Conservation (phyloP, 2,888 invertebrate species). For the Anagyrus pseudococci region DNA sequence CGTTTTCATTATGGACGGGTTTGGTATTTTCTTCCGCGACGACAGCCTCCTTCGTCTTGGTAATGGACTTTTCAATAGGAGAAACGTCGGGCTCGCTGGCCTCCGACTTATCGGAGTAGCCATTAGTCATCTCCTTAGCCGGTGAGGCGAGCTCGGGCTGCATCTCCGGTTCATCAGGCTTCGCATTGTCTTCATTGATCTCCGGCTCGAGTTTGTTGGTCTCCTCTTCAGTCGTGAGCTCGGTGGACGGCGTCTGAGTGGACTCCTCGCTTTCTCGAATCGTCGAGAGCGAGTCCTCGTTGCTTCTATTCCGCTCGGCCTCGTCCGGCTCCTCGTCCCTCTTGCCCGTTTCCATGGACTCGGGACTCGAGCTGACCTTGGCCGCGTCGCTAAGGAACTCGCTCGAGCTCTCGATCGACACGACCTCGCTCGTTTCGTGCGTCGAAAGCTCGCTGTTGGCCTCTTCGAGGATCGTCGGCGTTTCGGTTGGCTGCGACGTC, state of each 20-base stretch:
- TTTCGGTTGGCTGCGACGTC: slow-evolving; percentile 49
- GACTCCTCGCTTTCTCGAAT: slow-evolving; percentile 33
- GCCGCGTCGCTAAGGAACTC: slow-evolving; percentile 71
- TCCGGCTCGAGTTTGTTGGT: slow-evolving; percentile 24
- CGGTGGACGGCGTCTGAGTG: slow-evolving; percentile 15
- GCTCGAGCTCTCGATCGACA: slow-evolving; percentile 65
- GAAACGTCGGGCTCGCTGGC: slow-evolving; percentile 22
- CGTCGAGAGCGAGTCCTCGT: slow-evolving; percentile 32
- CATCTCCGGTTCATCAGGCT: slow-evolving; percentile 17
- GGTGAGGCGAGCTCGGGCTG: slow-evolving; percentile 34
- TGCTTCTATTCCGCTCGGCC: slow-evolving; percentile 33
- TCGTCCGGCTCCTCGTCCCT: slow-evolving; percentile 39
- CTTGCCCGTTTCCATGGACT: slow-evolving; percentile 41
- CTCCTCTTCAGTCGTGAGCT: slow-evolving; percentile 23
- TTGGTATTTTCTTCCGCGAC: slow-evolving; percentile 8
- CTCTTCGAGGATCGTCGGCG: slow-evolving; percentile 55
- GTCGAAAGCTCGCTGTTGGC: slow-evolving; percentile 52
- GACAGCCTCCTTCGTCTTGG: slow-evolving; percentile 19
- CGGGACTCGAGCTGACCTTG: slow-evolving; percentile 52
- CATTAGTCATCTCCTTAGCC: slow-evolving; percentile 39
- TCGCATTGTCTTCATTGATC: slow-evolving; percentile 14
- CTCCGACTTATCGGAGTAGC: slow-evolving; percentile 33
- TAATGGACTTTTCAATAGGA: slow-evolving; percentile 30
- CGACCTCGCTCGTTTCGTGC: slow-evolving; percentile 62
- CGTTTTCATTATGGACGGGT: background rate